Conservation (phyloP, 2,113 vertebrate genomes). For the Sorex fumeus region DNA sequence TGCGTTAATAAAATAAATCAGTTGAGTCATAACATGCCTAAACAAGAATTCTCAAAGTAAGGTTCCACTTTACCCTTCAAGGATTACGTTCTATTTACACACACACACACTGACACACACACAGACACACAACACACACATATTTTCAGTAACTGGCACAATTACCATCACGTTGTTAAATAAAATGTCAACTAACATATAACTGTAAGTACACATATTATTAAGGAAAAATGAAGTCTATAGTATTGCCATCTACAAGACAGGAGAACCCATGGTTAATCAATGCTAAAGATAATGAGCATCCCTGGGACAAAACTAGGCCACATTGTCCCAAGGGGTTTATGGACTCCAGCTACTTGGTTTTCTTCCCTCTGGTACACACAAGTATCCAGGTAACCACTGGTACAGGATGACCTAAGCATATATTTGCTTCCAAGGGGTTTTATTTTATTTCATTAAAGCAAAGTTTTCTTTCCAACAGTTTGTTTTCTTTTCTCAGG, state of each 20-base stretch:
- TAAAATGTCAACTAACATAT: background rate
- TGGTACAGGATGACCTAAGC: background rate
- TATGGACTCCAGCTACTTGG: background rate
- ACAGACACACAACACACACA: no score
- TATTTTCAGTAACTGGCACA: background rate
- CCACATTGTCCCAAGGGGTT: constrained; percentile 33
- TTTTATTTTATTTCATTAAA: background rate
- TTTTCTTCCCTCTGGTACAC: background rate
- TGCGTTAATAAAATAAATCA: constrained; percentile 15
- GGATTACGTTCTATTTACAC: background rate
- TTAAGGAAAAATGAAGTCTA: constrained; percentile 26
- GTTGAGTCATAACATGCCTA: background rate
- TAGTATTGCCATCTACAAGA: background rate
- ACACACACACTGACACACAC: no score
- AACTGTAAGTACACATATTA: background rate
- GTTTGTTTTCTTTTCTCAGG: constrained; percentile 29
- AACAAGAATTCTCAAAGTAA: constrained; percentile 43
- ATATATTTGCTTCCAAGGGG: background rate
- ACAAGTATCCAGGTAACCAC: constrained; percentile 70
- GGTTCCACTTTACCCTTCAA: background rate
- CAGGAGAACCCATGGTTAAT: constrained; percentile 22
- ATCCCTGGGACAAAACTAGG: constrained; percentile 39
- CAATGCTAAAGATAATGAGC: constrained; percentile 54
- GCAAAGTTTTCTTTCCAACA: background rate
- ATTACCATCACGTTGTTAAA: background rate